Percentiles rank a stretch among this genome's conserved stretches.
Evolutionary conservation across 2,888 invertebrate genomes (phyloP).

Genomic region (Callinectes sapidus): DNA sequence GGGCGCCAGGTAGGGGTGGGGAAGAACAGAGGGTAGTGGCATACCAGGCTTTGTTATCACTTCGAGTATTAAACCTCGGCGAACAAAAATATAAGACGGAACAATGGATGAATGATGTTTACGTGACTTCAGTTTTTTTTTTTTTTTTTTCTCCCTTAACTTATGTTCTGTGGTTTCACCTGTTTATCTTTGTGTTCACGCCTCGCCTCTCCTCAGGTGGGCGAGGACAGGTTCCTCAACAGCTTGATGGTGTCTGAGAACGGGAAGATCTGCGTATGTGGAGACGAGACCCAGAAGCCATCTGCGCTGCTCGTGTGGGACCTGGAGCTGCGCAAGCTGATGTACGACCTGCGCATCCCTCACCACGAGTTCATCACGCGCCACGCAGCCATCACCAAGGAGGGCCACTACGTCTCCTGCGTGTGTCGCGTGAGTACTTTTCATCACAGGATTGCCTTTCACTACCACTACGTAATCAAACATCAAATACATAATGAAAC

Average conservation of each 20-base stretch:
- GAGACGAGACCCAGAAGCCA: conserved; percentile 94
- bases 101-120: neutral
- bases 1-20: neutral
- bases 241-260: conserved; percentile 91
- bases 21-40: neutral
- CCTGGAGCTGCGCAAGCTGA: conserved; percentile 86
- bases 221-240: conserved; percentile 92
- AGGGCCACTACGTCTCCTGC: conserved; percentile 82
- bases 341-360: conserved; percentile 90
- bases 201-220: conserved; percentile 78
- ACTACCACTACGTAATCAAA: too few relatives aligned
- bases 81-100: neutral
- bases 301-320: conserved; percentile 94
- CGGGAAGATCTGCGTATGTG: conserved; percentile 90
- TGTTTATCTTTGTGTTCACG: neutral
- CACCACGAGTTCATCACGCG: conserved; percentile 92
- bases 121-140: neutral
- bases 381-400: conserved; percentile 88
- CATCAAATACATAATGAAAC: too few relatives aligned
- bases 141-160: neutral
- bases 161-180: neutral
- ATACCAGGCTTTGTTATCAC: neutral
- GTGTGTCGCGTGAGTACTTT: conserved; percentile 77
- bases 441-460: neutral
- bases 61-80: neutral